Evolutionary conservation across 1,140 invertebrate species (phyloP), one percentile per base, ranked within the genome.

Genomic region (Pseudomyrmex concolor): DNA sequence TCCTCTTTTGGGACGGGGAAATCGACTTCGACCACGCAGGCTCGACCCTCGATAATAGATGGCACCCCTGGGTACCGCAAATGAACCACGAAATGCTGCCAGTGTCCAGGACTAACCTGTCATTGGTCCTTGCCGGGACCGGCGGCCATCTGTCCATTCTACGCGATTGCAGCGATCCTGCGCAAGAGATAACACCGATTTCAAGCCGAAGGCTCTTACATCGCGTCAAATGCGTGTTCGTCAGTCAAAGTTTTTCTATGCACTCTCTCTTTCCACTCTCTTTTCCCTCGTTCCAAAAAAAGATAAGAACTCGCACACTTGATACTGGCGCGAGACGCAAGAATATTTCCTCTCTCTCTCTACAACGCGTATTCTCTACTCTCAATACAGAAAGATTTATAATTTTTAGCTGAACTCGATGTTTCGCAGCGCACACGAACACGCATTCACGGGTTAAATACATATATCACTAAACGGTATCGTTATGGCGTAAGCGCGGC

Each of bases 31-130:
- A 67, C 72, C 73, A 59, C 57, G 81, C 50, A 71, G 83, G 87
- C 74, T 86, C 84, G 90, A 90, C 91, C 90, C 90, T 92, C 89
- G 89, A 92, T 94, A 94, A 94, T 94, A 93, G 92, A 94, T 94
- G 93, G 92, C 90, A 94, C 94, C 94, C 94, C 90, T 94, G 94
- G 94, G 94, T 92, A 94, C 93, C 94, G 94, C 94, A 94, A 94
- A 94, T 94, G 94, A 94, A 94, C 94, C 94, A 94, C 94, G 94
- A 94, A 94, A 94, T 94, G 92, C 92, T 94, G 93, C 90, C 77
- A 87, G 87, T 89, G 84, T 86, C 87, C 89, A 89, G 91, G 92
- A 92, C 91, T 93, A 94, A 94, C 94, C 94, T 94, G 94, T 94
- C 93, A 93, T 93, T 93, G 88, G 88, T 87, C 84, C 67, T 89